phyloP scores from a whole-genome alignment of 2,888 invertebrate species.

The Chymomyza caudatula region DNA sequence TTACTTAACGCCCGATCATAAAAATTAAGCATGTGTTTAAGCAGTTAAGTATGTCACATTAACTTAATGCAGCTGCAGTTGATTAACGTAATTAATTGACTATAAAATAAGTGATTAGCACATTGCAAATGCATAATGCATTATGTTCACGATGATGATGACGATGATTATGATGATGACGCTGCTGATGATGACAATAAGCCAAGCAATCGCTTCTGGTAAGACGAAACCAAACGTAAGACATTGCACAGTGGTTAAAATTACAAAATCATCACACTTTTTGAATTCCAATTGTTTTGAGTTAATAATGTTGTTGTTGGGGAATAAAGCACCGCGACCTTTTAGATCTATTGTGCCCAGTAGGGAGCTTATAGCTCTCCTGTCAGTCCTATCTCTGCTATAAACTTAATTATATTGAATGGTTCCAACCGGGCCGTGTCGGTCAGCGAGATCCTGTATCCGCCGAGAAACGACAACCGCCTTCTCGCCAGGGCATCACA shows the following conservation, averaged over 20 bases:
- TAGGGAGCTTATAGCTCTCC: too few relatives aligned
- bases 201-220: neutral
- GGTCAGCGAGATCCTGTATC: too few relatives aligned
- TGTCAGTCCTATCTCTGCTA: too few relatives aligned
- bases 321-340: too few relatives aligned
- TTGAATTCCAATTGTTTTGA: too few relatives aligned
- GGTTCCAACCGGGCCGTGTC: too few relatives aligned
- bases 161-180: slow-evolving; percentile 27
- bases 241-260: neutral
- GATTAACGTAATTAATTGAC: slow-evolving; percentile 26
- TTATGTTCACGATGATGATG: slow-evolving; percentile 10
- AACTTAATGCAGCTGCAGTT: slow-evolving; percentile 1
- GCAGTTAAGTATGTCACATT: neutral
- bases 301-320: too few relatives aligned
- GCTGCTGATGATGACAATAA: slow-evolving; percentile 22
- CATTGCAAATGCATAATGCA: slow-evolving; percentile 59
- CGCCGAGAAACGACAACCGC: too few relatives aligned
- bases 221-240: neutral
- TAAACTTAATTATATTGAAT: too few relatives aligned
- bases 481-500: too few relatives aligned
- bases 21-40: neutral
- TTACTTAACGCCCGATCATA: neutral
- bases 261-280: too few relatives aligned
- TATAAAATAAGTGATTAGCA: slow-evolving; percentile 56
- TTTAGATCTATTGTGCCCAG: too few relatives aligned